phyloP scores from a whole-genome alignment of 2,797 vertebrate species.

The Mormyrops attenuatus region DNA sequence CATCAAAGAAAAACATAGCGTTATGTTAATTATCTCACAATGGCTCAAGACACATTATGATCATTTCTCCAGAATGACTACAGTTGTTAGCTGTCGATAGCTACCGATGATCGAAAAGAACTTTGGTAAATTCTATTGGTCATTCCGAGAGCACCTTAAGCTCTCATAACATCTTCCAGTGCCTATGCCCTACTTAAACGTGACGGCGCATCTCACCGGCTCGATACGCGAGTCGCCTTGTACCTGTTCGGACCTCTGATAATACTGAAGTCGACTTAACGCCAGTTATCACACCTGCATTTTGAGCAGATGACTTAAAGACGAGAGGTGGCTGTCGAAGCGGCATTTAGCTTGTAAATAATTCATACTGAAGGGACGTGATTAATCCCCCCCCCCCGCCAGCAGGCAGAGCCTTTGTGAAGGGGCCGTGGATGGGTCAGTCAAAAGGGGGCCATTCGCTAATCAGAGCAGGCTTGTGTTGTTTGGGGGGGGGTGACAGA shows the following conservation, averaged over 20 bases:
- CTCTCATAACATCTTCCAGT: not conserved
- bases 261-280: not conserved
- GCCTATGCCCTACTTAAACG: not conserved
- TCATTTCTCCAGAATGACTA: not conserved
- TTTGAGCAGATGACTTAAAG: constrained; percentile 17
- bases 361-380: constrained; percentile 27
- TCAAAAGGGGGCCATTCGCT: not conserved
- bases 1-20: not conserved
- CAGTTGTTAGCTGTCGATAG: not conserved
- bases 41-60: not conserved
- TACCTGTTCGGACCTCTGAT: not conserved
- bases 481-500: not conserved
- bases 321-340: not conserved
- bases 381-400: constrained; percentile 20
- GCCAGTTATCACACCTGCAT: not conserved
- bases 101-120: not conserved
- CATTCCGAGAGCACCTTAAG: not conserved
- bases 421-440: constrained; percentile 14
- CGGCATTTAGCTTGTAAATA: constrained; percentile 25
- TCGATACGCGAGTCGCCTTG: not conserved
- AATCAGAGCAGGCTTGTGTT: not conserved
- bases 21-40: not conserved
- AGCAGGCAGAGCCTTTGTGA: constrained; percentile 12
- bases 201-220: not conserved
- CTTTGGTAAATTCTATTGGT: not conserved